These are phyloP conservation scores for Microctenopoma stevenorrisi DNA, from an alignment of 2,797 vertebrate genomes.

Conservation along the genomic window DNA sequence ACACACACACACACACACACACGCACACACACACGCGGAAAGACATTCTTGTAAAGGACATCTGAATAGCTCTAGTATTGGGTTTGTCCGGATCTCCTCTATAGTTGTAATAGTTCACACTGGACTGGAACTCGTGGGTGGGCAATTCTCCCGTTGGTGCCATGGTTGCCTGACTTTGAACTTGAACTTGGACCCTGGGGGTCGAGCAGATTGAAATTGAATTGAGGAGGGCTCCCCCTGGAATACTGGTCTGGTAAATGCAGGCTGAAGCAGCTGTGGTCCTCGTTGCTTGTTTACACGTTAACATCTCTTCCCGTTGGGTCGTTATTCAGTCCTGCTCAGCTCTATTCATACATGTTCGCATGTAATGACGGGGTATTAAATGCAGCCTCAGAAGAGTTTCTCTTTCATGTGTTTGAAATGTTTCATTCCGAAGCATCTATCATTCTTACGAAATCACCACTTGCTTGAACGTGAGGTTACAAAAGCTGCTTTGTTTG, in stretches of 20 bases:
- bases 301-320: constrained; percentile 48
- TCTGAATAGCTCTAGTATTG: constrained; percentile 72
- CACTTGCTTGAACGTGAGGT: constrained; percentile 20
- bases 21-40: constrained; percentile 20
- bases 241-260: constrained; percentile 91
- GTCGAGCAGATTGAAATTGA: constrained; percentile 82
- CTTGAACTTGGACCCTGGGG: constrained; percentile 90
- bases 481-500: constrained; percentile 1
- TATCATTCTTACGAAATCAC: constrained; percentile 18
- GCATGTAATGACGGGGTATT: constrained; percentile 16
- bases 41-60: constrained; percentile 67
- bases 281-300: constrained; percentile 63
- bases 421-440: constrained; percentile 22
- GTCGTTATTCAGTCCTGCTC: constrained; percentile 21
- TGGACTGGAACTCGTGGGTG: constrained; percentile 85
- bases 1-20: constrained; percentile 31
- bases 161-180: constrained; percentile 94
- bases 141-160: constrained; percentile 89
- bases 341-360: constrained; percentile 28
- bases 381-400: not conserved
- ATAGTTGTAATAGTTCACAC: constrained; percentile 58
- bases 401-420: constrained; percentile 13
- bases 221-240: constrained; percentile 94
- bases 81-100: constrained; percentile 71
- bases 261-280: constrained; percentile 75